Evolutionary conservation across 2,888 invertebrate species (phyloP).

Genomic region (Papilio gigon): DNA sequence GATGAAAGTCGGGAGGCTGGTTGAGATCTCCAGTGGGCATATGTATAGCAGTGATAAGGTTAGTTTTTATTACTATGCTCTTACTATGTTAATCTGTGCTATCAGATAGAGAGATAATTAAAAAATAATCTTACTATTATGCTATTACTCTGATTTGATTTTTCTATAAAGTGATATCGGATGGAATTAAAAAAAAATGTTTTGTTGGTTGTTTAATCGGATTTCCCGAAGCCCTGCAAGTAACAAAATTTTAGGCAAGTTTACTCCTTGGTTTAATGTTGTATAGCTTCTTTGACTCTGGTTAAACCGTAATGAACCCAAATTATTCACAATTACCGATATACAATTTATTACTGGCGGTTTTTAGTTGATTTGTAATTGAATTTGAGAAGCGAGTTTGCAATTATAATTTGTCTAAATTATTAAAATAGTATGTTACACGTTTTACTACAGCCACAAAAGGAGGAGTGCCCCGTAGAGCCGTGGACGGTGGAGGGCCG

Average conservation of each 20-base stretch:
- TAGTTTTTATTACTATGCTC: constrained; percentile 29
- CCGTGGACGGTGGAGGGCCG: constrained; percentile 93
- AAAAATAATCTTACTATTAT: too few relatives aligned
- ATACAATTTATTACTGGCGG: too few relatives aligned
- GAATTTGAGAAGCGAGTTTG: too few relatives aligned
- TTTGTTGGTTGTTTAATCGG: neutral
- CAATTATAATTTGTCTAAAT: too few relatives aligned
- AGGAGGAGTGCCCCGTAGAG: constrained; percentile 88
- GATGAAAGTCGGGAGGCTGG: constrained; percentile 85
- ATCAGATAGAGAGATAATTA: too few relatives aligned
- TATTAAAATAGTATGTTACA: too few relatives aligned
- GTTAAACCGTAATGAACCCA: neutral
- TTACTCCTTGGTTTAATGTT: neutral
- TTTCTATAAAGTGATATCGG: neutral
- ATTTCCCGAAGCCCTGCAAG: neutral
- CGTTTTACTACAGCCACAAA: constrained; percentile 80
- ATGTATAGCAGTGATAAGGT: constrained; percentile 92
- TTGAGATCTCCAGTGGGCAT: constrained; percentile 93
- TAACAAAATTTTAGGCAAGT: neutral
- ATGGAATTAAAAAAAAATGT: neutral
- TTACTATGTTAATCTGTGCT: too few relatives aligned
- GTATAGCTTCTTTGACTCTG: neutral
- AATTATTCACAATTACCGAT: too few relatives aligned
- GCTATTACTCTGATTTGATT: neutral
- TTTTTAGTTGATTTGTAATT: too few relatives aligned